Conservation (phyloP, 2,888 invertebrate genomes). For the Eilema caniola region DNA sequence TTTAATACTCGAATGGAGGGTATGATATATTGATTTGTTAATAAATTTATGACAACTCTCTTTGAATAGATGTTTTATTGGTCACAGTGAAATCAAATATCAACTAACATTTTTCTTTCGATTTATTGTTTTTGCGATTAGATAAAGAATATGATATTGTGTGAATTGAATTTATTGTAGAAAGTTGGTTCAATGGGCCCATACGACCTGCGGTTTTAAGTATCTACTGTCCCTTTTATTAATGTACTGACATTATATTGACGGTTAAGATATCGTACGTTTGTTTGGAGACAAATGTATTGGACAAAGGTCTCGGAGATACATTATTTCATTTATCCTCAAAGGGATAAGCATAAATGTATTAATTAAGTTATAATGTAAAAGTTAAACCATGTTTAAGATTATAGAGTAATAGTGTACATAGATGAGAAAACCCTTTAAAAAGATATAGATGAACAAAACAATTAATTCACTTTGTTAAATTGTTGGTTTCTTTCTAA, state of each 20-base stretch:
- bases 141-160: constrained; percentile 60
- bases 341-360: neutral
- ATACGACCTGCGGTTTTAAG: constrained; percentile 30
- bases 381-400: no score
- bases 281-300: neutral
- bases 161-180: constrained; percentile 61
- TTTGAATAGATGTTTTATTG: constrained; percentile 64
- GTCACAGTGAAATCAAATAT: constrained; percentile 62
- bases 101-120: constrained; percentile 39
- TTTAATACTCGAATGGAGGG: constrained; percentile 46
- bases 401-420: no score
- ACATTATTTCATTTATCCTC: neutral
- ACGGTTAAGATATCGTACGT: constrained; percentile 22
- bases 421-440: no score
- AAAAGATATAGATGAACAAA: no score
- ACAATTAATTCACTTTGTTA: no score
- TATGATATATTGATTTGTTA: constrained; percentile 81
- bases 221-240: constrained; percentile 44
- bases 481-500: no score
- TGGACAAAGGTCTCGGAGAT: neutral
- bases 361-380: neutral
- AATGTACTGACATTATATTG: constrained; percentile 39
- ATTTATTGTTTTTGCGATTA: constrained; percentile 63
- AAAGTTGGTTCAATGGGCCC: constrained; percentile 47
- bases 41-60: constrained; percentile 77